Evolutionary conservation across 37 sponge, comb jelly and placozoan species (phyloP).

Genomic region (Cladorhizidae sp.): DNA sequence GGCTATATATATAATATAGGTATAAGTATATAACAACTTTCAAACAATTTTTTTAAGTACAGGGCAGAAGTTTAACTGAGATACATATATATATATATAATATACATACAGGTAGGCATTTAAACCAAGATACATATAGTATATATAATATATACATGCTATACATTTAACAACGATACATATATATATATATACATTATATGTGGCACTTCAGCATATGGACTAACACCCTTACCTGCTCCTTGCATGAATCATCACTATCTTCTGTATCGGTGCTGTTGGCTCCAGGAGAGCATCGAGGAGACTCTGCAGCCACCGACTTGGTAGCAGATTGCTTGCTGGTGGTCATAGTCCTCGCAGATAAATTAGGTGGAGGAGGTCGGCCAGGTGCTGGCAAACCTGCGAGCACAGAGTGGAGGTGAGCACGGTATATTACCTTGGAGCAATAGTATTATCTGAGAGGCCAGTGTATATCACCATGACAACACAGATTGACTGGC

Average conservation of each 20-base stretch:
- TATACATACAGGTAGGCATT: not conserved
- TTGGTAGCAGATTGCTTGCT: slow-evolving; percentile 3
- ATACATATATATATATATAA: not conserved
- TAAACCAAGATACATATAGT: too few species aligned
- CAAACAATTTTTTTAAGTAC: too few species aligned
- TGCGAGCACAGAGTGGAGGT: not conserved
- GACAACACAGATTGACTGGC: not conserved
- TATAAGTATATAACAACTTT: too few species aligned
- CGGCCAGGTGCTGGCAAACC: not conserved
- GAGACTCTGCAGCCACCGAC: not conserved
- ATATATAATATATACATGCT: too few species aligned
- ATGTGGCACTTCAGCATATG: not conserved
- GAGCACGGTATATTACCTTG: too few species aligned
- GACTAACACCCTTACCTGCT: slow-evolving; percentile 11
- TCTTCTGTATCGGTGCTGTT: slow-evolving; percentile 71
- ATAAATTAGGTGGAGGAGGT: not conserved
- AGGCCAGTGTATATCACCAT: not conserved
- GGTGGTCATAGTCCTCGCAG: too few species aligned
- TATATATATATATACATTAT: not conserved
- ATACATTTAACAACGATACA: not conserved
- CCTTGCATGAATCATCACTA: slow-evolving; percentile 60
- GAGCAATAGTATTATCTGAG: not conserved
- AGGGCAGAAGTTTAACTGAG: too few species aligned
- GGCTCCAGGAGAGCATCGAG: not conserved
- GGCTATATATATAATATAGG: too few species aligned